Evolutionary conservation across 2,797 vertebrate species (phyloP).

Genomic region (Sebastes matsubarae): DNA sequence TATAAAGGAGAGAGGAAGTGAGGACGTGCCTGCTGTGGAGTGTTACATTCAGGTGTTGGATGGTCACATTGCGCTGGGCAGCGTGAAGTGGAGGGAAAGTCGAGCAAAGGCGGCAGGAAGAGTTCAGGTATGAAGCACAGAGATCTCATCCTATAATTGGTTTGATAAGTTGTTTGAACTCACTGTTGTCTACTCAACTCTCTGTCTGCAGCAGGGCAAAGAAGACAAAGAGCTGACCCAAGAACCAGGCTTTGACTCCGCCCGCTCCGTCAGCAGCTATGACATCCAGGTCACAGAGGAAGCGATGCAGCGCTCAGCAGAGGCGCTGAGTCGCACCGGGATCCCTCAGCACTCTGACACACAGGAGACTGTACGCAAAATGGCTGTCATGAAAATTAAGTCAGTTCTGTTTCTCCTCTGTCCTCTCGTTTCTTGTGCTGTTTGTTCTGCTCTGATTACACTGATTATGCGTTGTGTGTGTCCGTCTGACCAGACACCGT

Average conservation of each 20-base stretch:
- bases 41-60: conserved; percentile 54
- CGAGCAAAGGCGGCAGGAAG: background rate
- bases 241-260: conserved; percentile 45
- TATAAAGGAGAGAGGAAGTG: background rate
- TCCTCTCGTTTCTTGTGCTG: background rate
- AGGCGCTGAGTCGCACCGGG: conserved; percentile 58
- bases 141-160: background rate
- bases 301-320: conserved; percentile 68
- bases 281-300: conserved; percentile 57
- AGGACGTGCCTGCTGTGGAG: background rate
- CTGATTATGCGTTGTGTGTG: background rate
- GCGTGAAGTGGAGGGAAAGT: conserved; percentile 40
- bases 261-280: conserved; percentile 56
- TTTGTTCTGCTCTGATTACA: background rate
- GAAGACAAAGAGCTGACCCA: background rate
- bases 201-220: conserved; percentile 17
- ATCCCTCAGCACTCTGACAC: conserved; percentile 21
- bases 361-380: conserved; percentile 64
- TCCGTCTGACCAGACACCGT: conserved; percentile 66
- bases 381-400: conserved; percentile 69
- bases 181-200: background rate
- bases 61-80: conserved; percentile 52
- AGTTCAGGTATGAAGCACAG: background rate
- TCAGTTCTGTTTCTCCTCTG: conserved; percentile 26
- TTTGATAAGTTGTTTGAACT: background rate